Conservation (phyloP, 2,797 vertebrate species). For the Esox masquinongy region DNA sequence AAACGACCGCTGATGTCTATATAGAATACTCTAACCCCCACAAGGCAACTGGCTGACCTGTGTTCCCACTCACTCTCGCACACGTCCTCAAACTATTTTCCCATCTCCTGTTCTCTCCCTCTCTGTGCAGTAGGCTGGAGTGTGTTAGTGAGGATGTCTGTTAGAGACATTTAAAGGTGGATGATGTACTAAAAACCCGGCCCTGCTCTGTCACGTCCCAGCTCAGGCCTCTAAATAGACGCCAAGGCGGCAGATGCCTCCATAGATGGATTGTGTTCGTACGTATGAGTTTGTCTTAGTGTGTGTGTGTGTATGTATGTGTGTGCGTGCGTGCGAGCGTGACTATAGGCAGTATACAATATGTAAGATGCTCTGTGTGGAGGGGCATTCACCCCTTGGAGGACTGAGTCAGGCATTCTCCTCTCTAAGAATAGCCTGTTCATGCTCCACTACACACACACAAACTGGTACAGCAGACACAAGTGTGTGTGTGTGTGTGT, state of each 20-base stretch:
- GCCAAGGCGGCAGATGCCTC: no score
- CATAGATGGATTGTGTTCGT: not conserved
- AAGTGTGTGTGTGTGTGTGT: not conserved
- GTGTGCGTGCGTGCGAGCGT: constrained; percentile 14
- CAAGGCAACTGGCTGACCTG: not conserved
- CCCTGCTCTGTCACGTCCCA: no score
- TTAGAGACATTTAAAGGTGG: no score
- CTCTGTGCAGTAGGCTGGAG: no score
- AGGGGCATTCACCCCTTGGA: constrained; percentile 32
- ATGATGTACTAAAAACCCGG: no score
- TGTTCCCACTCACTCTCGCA: constrained; percentile 17
- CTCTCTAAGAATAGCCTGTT: constrained; percentile 34
- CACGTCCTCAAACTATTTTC: not conserved
- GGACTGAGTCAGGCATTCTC: constrained; percentile 51
- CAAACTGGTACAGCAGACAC: constrained; percentile 5
- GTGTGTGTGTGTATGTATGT: constrained; percentile 27
- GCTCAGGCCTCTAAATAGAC: no score
- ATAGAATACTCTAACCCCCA: not conserved
- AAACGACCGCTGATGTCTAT: not conserved
- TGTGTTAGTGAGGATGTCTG: no score
- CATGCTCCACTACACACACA: constrained; percentile 38
- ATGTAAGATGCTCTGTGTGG: not conserved
- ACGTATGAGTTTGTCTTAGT: not conserved
- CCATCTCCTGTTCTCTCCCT: not conserved
- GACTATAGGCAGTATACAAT: not conserved